Evolutionary conservation across 2,888 invertebrate species (phyloP).

Genomic region (Petrolisthes manimaculis): DNA sequence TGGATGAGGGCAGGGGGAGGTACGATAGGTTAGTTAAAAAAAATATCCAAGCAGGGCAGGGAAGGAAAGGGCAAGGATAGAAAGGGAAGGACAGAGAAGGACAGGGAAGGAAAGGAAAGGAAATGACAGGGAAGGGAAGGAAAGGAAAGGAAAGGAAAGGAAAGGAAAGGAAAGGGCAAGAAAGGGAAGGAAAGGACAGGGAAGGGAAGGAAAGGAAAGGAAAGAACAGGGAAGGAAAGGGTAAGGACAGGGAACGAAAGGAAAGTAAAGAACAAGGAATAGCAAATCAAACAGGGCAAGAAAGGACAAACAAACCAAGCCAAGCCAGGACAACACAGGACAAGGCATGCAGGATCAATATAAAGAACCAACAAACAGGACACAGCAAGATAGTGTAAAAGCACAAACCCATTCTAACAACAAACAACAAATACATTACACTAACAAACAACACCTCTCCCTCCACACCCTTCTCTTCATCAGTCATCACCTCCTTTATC

Average conservation of each 20-base stretch:
- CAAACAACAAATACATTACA: too few species aligned
- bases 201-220: neutral
- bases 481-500: neutral
- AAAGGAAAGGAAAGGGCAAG: neutral
- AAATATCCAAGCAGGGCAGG: too few species aligned
- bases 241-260: neutral
- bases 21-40: neutral
- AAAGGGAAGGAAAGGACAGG: neutral
- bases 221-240: neutral
- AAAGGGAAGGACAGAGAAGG: neutral
- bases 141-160: slow-evolving; percentile 2
- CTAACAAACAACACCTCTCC: too few species aligned
- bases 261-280: neutral
- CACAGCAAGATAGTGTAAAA: too few species aligned
- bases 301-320: neutral
- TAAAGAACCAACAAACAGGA: too few species aligned
- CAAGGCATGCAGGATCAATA: too few species aligned
- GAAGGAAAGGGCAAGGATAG: neutral
- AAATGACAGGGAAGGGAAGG: neutral
- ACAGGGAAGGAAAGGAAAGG: neutral
- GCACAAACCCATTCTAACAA: too few species aligned
- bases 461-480: neutral
- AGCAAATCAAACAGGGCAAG: neutral
- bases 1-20: neutral
- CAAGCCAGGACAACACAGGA: too few species aligned